A percentile compares a stretch with the other conserved stretches of the same genome.
phyloP scores from a whole-genome alignment of 2,797 vertebrate species.

The Cyclura pinguis region DNA sequence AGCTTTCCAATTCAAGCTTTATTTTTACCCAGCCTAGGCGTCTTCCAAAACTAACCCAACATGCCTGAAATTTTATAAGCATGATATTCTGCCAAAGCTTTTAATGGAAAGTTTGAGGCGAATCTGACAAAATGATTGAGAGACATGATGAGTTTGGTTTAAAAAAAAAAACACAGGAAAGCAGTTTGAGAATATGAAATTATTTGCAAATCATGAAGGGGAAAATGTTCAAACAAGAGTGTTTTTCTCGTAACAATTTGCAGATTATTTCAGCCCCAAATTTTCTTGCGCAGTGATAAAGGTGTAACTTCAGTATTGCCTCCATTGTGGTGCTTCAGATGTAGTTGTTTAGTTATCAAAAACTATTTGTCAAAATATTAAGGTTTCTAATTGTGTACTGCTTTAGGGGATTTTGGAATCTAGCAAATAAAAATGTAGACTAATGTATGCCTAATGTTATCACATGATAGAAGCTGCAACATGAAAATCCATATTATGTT shows the following conservation, averaged over 20 bases:
- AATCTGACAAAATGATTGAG: constrained; percentile 58
- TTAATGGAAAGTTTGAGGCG: constrained; percentile 64
- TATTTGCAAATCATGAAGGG: not conserved
- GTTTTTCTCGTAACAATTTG: constrained; percentile 5
- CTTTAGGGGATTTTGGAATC: constrained; percentile 43
- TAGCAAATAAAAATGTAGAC: constrained; percentile 28
- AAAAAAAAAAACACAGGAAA: constrained; percentile 51
- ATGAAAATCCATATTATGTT: not conserved
- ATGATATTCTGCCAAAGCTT: constrained; percentile 49
- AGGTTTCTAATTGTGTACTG: constrained; percentile 51
- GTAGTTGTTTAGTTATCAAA: constrained; percentile 59
- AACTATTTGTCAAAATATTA: constrained; percentile 50
- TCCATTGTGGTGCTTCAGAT: constrained; percentile 45
- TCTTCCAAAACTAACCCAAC: constrained; percentile 47
- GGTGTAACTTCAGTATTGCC: constrained; percentile 57
- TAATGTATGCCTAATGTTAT: constrained; percentile 35
- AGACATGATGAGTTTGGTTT: constrained; percentile 43
- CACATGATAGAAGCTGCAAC: not conserved
- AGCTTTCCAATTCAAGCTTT: constrained; percentile 14
- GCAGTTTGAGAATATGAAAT: constrained; percentile 50
- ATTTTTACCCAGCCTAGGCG: constrained; percentile 34
- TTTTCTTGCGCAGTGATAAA: constrained; percentile 52
- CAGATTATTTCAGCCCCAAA: constrained; percentile 59
- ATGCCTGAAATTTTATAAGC: constrained; percentile 52
- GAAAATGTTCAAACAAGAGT: no score